These are phyloP conservation scores for Melanogrammus aeglefinus DNA, from an alignment of 2,797 vertebrate species.

Conservation along the genomic window DNA sequence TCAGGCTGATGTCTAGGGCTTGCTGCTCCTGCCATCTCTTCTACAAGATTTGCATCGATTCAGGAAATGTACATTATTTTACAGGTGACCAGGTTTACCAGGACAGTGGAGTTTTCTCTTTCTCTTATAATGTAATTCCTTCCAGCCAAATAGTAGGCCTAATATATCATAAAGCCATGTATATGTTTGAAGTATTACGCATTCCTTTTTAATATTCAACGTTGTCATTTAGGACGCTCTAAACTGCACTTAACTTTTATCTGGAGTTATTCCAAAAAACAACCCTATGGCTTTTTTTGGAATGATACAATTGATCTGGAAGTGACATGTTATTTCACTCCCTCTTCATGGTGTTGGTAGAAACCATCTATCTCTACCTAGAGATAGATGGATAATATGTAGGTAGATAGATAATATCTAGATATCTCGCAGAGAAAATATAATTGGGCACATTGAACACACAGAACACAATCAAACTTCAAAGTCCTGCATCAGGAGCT, in stretches of 20 bases:
- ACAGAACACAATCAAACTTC: neutral
- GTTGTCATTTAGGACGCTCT: neutral
- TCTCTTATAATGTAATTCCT: neutral
- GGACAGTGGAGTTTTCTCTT: neutral
- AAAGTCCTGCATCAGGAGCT: neutral
- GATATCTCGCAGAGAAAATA: neutral
- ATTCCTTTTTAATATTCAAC: no score
- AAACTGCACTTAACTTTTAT: neutral
- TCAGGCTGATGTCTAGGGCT: neutral
- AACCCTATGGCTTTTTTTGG: neutral
- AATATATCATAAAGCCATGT: neutral
- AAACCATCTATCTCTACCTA: no score
- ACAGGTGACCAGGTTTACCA: neutral
- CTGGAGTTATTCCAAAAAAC: neutral
- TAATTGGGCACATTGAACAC: neutral
- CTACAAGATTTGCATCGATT: neutral
- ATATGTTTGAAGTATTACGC: neutral
- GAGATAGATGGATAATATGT: no score
- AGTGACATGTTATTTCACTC: neutral
- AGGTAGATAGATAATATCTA: no score
- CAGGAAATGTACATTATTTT: neutral
- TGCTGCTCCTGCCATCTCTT: neutral
- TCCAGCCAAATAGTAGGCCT: neutral
- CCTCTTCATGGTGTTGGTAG: neutral
- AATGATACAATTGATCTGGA: neutral